Percentiles rank a stretch among this genome's conserved stretches.
phyloP scores from a whole-genome alignment of 2,113 vertebrate species.

The Egretta garzetta region DNA sequence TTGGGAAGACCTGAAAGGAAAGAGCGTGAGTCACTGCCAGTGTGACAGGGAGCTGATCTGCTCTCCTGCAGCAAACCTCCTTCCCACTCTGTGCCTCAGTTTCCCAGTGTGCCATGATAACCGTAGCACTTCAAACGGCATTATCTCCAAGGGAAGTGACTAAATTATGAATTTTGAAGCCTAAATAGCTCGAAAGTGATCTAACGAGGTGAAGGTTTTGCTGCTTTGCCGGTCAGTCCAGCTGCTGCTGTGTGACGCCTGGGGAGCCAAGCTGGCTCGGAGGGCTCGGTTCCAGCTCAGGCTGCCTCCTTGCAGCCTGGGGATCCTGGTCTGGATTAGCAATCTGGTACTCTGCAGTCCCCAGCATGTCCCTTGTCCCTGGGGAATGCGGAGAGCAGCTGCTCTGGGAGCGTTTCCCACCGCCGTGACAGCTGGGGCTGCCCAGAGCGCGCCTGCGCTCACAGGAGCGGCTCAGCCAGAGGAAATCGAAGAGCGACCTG shows the following conservation, averaged over 20 bases:
- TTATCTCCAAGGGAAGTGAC: not conserved
- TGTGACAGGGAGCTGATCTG: accelerated
- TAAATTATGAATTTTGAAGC: not conserved
- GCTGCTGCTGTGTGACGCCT: not conserved
- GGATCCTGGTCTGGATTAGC: not conserved
- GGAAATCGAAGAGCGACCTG: not conserved
- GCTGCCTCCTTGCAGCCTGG: not conserved
- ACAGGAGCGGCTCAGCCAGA: not conserved
- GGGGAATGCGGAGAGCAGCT: not conserved
- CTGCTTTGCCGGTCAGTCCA: not conserved
- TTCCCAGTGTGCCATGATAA: not conserved
- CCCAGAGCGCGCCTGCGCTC: not conserved
- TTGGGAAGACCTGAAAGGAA: not conserved
- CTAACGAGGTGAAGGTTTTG: not conserved
- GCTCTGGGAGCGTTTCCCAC: not conserved
- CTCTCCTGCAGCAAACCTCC: not conserved
- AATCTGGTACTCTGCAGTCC: not conserved
- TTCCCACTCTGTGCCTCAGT: not conserved
- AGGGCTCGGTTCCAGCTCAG: not conserved
- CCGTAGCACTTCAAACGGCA: not conserved
- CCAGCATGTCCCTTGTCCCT: not conserved
- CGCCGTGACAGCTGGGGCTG: not conserved
- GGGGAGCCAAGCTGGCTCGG: not conserved
- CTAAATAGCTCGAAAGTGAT: not conserved
- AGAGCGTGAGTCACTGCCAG: not conserved